Conservation (phyloP, 1,140 invertebrate genomes). For the Drosophila teissieri region DNA sequence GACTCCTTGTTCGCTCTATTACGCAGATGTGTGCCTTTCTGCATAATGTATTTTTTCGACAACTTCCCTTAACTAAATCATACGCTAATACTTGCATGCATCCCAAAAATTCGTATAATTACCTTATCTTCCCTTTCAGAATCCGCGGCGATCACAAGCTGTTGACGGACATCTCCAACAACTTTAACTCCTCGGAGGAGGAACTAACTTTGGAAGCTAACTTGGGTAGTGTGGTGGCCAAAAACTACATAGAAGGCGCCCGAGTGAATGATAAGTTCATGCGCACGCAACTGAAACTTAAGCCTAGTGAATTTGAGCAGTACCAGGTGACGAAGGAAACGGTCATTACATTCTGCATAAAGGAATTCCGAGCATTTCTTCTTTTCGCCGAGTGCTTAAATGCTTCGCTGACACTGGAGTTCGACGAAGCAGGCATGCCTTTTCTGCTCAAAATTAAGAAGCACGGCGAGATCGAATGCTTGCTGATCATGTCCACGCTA, state of each 20-base stretch:
- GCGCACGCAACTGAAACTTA: slow-evolving; percentile 85
- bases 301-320: slow-evolving; percentile 90
- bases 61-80: too few relatives aligned
- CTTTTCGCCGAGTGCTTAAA: slow-evolving; percentile 90
- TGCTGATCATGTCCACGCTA: slow-evolving; percentile 91
- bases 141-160: slow-evolving; percentile 86
- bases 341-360: slow-evolving; percentile 92
- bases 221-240: slow-evolving; percentile 87
- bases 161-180: slow-evolving; percentile 89
- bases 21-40: too few relatives aligned
- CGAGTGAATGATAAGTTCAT: slow-evolving; percentile 86
- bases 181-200: slow-evolving; percentile 90
- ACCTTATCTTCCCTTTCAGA: slow-evolving; percentile 32
- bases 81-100: too few relatives aligned
- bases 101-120: not conserved
- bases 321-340: slow-evolving; percentile 89
- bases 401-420: slow-evolving; percentile 89
- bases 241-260: slow-evolving; percentile 90
- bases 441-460: slow-evolving; percentile 68
- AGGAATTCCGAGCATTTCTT: slow-evolving; percentile 92
- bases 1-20: too few relatives aligned
- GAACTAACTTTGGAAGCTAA: slow-evolving; percentile 91
- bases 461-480: slow-evolving; percentile 87
- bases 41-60: too few relatives aligned
- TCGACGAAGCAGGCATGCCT: slow-evolving; percentile 89